Conservation (phyloP, 2,888 invertebrate species). For the Pterostichus niger region DNA sequence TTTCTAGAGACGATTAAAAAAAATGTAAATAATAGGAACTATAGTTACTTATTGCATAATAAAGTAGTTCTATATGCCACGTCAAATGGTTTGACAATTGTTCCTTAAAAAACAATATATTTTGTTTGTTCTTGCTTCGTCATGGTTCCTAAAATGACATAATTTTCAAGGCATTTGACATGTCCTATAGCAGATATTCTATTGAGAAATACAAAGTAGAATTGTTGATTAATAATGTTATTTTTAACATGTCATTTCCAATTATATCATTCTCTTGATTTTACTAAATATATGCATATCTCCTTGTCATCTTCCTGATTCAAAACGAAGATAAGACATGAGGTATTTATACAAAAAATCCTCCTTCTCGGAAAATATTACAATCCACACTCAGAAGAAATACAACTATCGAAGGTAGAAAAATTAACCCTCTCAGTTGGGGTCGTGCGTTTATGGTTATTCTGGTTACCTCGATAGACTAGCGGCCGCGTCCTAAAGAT, state of each 20-base stretch:
- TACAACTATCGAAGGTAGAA: not conserved
- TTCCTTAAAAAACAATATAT: too few species aligned
- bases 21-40: too few species aligned
- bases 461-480: not conserved
- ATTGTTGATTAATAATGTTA: not conserved
- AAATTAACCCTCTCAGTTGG: conserved; percentile 16
- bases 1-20: too few species aligned
- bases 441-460: not conserved
- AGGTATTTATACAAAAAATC: not conserved
- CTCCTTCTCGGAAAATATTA: not conserved
- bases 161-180: too few species aligned
- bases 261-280: not conserved
- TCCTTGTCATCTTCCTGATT: not conserved
- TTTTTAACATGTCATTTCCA: conserved; percentile 7
- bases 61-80: too few species aligned
- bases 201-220: not conserved
- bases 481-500: conserved; percentile 23
- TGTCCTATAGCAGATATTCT: not conserved
- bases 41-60: too few species aligned
- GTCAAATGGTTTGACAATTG: too few species aligned
- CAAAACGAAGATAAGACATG: not conserved
- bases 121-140: too few species aligned
- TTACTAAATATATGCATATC: not conserved
- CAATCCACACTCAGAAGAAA: not conserved
- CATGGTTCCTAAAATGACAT: too few species aligned